phyloP scores from a whole-genome alignment of 2,113 vertebrate genomes.

The Petroica traversi region DNA sequence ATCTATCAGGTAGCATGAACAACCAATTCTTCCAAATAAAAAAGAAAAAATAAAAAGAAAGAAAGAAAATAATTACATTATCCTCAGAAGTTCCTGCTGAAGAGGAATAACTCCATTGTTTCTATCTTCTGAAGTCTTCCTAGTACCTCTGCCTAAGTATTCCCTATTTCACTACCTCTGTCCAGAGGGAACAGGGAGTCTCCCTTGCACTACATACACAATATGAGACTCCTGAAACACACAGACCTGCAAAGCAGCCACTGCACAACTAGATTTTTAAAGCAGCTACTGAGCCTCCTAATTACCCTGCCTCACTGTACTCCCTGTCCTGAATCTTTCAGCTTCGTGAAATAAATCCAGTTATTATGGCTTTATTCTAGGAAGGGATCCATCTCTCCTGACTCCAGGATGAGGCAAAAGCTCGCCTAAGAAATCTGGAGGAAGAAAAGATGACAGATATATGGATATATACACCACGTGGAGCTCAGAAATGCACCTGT shows the following conservation, averaged over 20 bases:
- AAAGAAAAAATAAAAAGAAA: background rate
- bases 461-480: too few relatives aligned
- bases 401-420: background rate
- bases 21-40: background rate
- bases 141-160: background rate
- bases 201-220: background rate
- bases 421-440: background rate
- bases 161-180: background rate
- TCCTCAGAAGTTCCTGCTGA: background rate
- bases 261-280: background rate
- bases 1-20: background rate
- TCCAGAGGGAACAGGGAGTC: background rate
- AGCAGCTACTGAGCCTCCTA: background rate
- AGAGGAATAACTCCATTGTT: background rate
- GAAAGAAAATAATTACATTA: background rate
- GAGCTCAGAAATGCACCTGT: background rate
- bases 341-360: background rate
- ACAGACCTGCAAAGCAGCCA: background rate
- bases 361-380: background rate
- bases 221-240: background rate
- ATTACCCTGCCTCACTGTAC: background rate
- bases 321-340: background rate
- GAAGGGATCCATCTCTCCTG: background rate
- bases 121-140: background rate
- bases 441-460: background rate